Conservation (phyloP, 2,113 vertebrate genomes). For the Lamprologus sp. region DNA sequence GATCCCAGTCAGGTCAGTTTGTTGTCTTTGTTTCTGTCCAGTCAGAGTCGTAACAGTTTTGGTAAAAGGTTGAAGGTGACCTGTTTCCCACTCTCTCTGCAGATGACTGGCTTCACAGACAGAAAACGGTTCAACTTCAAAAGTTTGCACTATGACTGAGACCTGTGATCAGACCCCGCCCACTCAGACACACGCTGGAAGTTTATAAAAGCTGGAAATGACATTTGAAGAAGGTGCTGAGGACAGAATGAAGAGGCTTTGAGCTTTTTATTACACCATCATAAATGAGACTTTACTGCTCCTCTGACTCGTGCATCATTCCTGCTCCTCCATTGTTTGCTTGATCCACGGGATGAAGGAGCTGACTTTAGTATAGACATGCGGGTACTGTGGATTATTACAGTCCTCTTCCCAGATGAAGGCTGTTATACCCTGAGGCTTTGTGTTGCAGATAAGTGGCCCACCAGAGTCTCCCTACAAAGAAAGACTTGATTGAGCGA, state of each 20-base stretch:
- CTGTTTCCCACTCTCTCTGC: background rate
- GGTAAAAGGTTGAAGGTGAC: background rate
- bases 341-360: slow-evolving; percentile 55
- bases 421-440: slow-evolving; percentile 18
- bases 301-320: background rate
- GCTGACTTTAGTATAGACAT: slow-evolving; percentile 41
- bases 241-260: background rate
- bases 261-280: background rate
- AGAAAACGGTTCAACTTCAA: slow-evolving; percentile 88
- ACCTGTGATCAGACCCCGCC: background rate
- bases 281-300: background rate
- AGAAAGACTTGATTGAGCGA: background rate
- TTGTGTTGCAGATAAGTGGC: slow-evolving; percentile 45
- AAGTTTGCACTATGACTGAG: slow-evolving; percentile 85
- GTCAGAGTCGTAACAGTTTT: background rate
- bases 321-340: background rate
- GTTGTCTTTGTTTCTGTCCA: background rate
- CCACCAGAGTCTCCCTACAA: slow-evolving; percentile 60
- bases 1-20: slow-evolving; percentile 83
- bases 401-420: rapidly evolving
- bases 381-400: slow-evolving; percentile 14
- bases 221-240: background rate
- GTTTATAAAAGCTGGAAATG: background rate
- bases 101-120: slow-evolving; percentile 89
- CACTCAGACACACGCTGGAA: background rate